Base-by-base conservation (phyloP, 2,113 vertebrate species). In the Atherinomorus stipes region DNA sequence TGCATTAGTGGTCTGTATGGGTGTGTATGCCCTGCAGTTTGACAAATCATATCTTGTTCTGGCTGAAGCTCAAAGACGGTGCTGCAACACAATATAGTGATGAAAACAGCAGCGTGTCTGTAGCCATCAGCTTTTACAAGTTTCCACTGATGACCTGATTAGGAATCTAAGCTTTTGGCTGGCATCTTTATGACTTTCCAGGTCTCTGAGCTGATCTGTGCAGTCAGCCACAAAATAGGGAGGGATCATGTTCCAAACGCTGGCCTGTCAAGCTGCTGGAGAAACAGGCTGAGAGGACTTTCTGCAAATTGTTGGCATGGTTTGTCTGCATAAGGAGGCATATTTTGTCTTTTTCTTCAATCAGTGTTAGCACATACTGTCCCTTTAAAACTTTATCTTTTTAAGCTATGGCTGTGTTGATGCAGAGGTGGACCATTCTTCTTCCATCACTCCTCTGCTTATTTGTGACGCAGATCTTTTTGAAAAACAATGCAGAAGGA, bases 161-260 rank as follows among this genome's bases (percentile, higher is more conserved):
- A 77, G 66, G 22, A 76, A 58, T 71, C 49, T 56, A 45, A 81
- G 66, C 4, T 0, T 70, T 74, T 64, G 71, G 56, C 72, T 88
- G 86, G 71, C 81, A 87, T 80, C 54, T 92, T 90, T 85, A 66
- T 67, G 81, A 86, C 73, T 88, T 74, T 50, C 40, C 63, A 51
- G 62, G 50, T 25, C 69, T 62, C 69, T 60, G 50, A n/a, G 16
- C 61, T 54, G 50, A 64, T 81, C 63, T 79, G 86, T 76, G 74
- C 71, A 78, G 77, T 59, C 83, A 85, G 40, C 71, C 74, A 64
- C 44, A 45, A 69, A 79, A 85, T 49, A 42, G 9, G 51, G 49
- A 64, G 60, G 60, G 61, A 75, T 88, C 80, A 65, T 52, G 57
- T 23, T 83, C 42, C 54, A 47, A 71, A 49, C 0, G 23, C 58